Conservation (phyloP, 2,113 vertebrate species). For the Gobiocypris rarus region DNA sequence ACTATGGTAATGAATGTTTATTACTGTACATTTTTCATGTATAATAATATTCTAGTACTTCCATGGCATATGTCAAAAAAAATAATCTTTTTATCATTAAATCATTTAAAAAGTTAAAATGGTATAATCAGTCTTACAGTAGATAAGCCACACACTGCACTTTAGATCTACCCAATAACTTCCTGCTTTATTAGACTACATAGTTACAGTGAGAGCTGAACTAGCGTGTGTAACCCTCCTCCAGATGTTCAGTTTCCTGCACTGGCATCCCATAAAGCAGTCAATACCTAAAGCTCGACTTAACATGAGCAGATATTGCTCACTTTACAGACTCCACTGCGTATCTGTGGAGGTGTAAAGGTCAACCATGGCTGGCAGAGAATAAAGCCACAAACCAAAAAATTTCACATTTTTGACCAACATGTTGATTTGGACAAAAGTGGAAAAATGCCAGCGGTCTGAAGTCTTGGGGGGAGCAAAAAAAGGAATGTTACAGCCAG, state of each 20-base stretch:
- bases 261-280: slow-evolving; percentile 60
- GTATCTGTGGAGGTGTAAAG: slow-evolving; percentile 11
- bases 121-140: background rate
- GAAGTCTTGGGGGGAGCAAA: slow-evolving; percentile 27
- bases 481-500: slow-evolving; percentile 12
- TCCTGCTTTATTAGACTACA: slow-evolving; percentile 62
- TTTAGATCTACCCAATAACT: background rate
- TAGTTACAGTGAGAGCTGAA: slow-evolving; percentile 61
- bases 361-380: slow-evolving; percentile 7
- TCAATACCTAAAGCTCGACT: slow-evolving; percentile 50
- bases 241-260: slow-evolving; percentile 67
- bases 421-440: slow-evolving; percentile 3
- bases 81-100: too few relatives aligned
- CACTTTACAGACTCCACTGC: slow-evolving; percentile 37
- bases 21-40: too few relatives aligned
- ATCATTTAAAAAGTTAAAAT: too few relatives aligned
- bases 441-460: slow-evolving; percentile 36
- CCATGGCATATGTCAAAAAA: too few relatives aligned
- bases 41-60: too few relatives aligned
- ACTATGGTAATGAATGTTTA: background rate
- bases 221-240: slow-evolving; percentile 62
- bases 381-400: background rate
- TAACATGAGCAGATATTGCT: slow-evolving; percentile 42
- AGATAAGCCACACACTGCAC: background rate
- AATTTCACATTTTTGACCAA: slow-evolving; percentile 15